A percentile compares a stretch with the other conserved stretches of the same genome.
Conservation (phyloP, 1,140 invertebrate genomes). For the Drosophila kikkawai region DNA sequence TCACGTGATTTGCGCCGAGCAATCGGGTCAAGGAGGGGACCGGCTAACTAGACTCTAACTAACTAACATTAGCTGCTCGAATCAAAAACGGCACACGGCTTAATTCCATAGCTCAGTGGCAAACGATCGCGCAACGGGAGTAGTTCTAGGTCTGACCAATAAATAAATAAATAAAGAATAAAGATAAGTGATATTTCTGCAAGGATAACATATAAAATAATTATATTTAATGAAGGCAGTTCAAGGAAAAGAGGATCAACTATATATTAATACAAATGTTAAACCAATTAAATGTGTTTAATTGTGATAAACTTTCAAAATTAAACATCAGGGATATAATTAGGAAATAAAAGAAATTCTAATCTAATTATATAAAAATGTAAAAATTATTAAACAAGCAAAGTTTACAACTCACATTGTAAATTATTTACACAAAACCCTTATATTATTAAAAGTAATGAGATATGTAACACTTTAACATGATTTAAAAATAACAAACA, state of each 20-base stretch:
- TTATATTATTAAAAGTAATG: neutral
- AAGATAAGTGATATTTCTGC: neutral
- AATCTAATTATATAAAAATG: too few species aligned
- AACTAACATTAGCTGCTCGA: constrained; percentile 33
- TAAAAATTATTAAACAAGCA: neutral
- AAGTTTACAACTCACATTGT: neutral
- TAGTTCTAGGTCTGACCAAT: constrained; percentile 9
- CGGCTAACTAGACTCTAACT: constrained; percentile 22
- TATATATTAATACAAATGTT: neutral
- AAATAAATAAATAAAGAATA: neutral
- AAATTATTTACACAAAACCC: neutral
- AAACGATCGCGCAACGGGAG: constrained; percentile 24
- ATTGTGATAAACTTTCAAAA: neutral
- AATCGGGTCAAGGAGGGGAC: constrained; percentile 41
- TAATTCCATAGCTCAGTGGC: constrained; percentile 37
- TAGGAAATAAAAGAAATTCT: neutral
- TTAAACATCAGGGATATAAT: neutral
- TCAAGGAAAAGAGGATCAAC: too few species aligned
- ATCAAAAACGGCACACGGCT: constrained; percentile 43
- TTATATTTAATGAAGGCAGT: too few species aligned
- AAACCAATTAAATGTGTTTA: neutral
- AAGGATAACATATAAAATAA: neutral
- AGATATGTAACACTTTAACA: neutral
- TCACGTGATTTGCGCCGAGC: constrained; percentile 10
- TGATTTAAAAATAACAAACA: neutral